A percentile compares a stretch with the other conserved stretches of the same genome.
These are phyloP conservation scores for Pseudomugil tenellus DNA, from an alignment of 2,797 vertebrate genomes.

Conservation along the genomic window DNA sequence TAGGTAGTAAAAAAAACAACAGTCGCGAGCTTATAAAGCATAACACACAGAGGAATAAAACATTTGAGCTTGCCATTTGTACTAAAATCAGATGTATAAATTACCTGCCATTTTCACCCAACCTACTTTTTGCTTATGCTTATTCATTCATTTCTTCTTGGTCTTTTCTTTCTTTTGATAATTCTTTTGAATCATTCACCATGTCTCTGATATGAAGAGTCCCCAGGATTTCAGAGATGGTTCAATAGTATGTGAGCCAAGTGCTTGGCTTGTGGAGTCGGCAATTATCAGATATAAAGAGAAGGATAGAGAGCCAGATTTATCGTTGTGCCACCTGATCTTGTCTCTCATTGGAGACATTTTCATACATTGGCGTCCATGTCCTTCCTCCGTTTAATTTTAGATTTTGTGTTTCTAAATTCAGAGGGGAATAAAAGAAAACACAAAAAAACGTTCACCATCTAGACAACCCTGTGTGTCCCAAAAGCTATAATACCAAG, in stretches of 20 bases:
- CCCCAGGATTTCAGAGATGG: conserved; percentile 25
- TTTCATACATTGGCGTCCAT: conserved; percentile 64
- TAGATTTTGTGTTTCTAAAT: conserved; percentile 40
- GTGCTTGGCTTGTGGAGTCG: conserved; percentile 30
- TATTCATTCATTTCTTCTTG: background rate
- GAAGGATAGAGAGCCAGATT: conserved; percentile 54
- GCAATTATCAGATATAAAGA: conserved; percentile 73
- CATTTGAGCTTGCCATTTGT: background rate
- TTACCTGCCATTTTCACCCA: background rate
- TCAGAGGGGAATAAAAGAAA: conserved; percentile 45
- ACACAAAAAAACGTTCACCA: conserved; percentile 16
- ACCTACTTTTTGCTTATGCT: conserved; percentile 15
- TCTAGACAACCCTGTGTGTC: conserved; percentile 41
- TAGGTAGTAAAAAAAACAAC: no score
- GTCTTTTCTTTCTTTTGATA: background rate
- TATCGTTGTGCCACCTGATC: conserved; percentile 37
- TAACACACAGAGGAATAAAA: background rate
- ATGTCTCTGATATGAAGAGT: conserved; percentile 10
- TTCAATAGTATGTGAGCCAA: conserved; percentile 57
- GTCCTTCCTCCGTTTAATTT: conserved; percentile 56
- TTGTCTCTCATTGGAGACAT: conserved; percentile 59
- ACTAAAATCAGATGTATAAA: background rate
- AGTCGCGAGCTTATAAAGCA: background rate
- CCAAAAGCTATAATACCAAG: conserved; percentile 53
- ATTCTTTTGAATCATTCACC: no score